Evolutionary conservation across 2,113 vertebrate genomes (phyloP), one percentile per base, ranked within the genome.

Genomic region (Thunnus thynnus): DNA sequence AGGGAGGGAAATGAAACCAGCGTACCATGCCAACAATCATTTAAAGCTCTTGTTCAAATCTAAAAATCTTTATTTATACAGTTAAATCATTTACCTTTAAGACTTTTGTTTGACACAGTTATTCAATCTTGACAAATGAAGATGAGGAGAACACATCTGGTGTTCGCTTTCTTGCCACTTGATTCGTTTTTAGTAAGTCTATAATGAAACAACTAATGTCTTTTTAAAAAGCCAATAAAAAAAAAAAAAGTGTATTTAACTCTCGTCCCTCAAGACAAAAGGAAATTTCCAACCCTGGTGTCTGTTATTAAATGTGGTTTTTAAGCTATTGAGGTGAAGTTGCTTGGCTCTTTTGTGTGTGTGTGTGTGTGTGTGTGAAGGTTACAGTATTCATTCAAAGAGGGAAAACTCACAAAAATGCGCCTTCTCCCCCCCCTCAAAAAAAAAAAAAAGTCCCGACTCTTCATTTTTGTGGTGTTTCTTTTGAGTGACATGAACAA

Each of bases 391-490:
- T 9, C 17, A 9, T 12, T 63, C 61, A 25, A 18, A 76, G 52
- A 72, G 4, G 27, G 32, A 71, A 56, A 73, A 79, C 51, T 25
- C 36, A 18, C 51, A 61, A 63, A 75, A 74, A 41, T 73, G 68
- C 3, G 12, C 41, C 69, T 11, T 6, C 32, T 6, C 32, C 6
- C 32, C 36, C 5, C 5, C 36, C 8, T 8, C 6, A 36, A 36
- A 36, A 5, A 58, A 55, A 58, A 55, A 54, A 5, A 20, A 0
- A 2, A 62, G 10, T 47, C 62, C 67, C 27, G 4, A 82, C 58
- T 58, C 54, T 51, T 68, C 57, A 70, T 86, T 75, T 86, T 84
- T 82, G 78, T 71, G 76, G 72, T 63, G 63, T 73, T 80, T 71
- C 48, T 48, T 4, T 30, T 80, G 68, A 85, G 78, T 71, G 88